Conservation (phyloP, 2,797 vertebrate genomes). For the Miopithecus talapoin region DNA sequence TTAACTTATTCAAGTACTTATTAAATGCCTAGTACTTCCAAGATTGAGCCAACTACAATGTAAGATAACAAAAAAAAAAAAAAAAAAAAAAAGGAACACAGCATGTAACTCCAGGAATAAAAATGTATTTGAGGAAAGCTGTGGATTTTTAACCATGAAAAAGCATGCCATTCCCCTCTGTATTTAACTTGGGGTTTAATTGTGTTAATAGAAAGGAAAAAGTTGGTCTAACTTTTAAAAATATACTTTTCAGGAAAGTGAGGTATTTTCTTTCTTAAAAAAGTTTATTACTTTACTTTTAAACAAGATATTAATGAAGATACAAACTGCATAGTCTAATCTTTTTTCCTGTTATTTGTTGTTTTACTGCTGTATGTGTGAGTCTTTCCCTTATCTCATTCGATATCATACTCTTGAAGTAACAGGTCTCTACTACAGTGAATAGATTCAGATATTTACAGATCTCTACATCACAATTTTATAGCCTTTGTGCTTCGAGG, state of each 20-base stretch:
- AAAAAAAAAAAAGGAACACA: neutral
- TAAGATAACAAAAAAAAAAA: neutral
- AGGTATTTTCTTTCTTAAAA: neutral
- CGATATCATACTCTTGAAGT: neutral
- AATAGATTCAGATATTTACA: neutral
- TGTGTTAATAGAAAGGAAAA: neutral
- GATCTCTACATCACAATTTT: neutral
- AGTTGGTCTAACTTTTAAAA: neutral
- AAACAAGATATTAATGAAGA: neutral
- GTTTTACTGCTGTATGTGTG: neutral
- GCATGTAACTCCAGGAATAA: neutral
- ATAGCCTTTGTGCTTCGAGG: neutral
- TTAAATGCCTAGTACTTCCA: neutral
- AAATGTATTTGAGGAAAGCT: neutral
- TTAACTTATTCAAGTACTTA: neutral
- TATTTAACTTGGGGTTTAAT: neutral
- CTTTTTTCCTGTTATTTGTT: neutral
- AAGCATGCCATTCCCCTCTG: neutral
- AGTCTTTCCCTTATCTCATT: neutral
- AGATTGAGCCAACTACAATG: neutral
- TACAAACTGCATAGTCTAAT: neutral
- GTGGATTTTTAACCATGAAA: neutral
- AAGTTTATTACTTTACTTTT: neutral
- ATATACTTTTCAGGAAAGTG: neutral
- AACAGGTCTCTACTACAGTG: neutral